phyloP scores from a whole-genome alignment of 2,797 vertebrate species.

The Gymnoscopelus braueri region DNA sequence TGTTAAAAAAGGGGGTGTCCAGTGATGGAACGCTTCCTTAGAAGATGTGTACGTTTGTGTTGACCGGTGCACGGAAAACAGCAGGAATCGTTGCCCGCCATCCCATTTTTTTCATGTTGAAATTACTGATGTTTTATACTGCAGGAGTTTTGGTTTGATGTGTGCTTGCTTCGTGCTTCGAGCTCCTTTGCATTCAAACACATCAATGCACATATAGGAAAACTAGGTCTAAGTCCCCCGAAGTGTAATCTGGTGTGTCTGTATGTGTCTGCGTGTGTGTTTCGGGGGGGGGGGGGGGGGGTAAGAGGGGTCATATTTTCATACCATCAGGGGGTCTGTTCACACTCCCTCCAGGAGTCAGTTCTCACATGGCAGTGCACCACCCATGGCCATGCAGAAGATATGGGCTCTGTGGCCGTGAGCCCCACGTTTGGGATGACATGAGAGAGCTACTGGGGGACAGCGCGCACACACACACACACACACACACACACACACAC shows the following conservation, averaged over 20 bases:
- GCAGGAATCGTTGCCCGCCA: no score
- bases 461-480: conserved; percentile 50
- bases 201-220: conserved; percentile 11
- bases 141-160: no score
- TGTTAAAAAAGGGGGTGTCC: no score
- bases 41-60: no score
- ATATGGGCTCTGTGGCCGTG: neutral
- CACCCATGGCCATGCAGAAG: conserved; percentile 58
- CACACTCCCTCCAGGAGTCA: conserved; percentile 75
- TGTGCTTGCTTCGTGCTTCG: neutral
- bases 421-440: conserved; percentile 68
- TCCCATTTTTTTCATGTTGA: neutral
- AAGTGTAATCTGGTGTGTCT: conserved; percentile 38
- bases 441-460: conserved; percentile 62
- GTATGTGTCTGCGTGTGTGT: conserved; percentile 19
- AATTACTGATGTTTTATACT: no score
- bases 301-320: conserved; percentile 59
- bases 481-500: conserved; percentile 18
- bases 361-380: conserved; percentile 71
- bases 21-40: no score
- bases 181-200: neutral
- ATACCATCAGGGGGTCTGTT: conserved; percentile 73
- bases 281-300: neutral
- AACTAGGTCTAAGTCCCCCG: conserved; percentile 21
- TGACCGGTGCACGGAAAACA: no score